A percentile compares a stretch with the other conserved stretches of the same genome.
Evolutionary conservation across 2,113 vertebrate species (phyloP).

Genomic region (Acrocephalus kingi): DNA sequence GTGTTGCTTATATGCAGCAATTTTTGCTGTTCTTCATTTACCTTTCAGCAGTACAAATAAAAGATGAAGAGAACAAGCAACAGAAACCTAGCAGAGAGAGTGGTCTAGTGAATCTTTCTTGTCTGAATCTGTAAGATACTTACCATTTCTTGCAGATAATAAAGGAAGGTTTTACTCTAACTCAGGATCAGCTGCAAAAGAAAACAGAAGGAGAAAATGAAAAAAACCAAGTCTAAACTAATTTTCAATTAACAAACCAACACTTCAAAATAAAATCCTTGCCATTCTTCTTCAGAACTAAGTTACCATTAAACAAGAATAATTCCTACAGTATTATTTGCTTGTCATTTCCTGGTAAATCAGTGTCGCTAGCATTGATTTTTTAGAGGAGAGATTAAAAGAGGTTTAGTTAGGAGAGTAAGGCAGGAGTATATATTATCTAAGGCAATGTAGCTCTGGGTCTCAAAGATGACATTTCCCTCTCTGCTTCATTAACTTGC

Average conservation of each 20-base stretch:
- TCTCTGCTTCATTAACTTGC: conserved; percentile 83
- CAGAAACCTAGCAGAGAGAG: not conserved
- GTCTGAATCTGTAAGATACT: not conserved
- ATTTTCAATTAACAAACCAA: not conserved
- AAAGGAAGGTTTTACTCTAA: not conserved
- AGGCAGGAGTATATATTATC: conserved; percentile 77
- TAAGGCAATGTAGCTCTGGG: conserved; percentile 70
- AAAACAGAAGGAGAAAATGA: not conserved
- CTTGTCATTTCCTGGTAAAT: conserved; percentile 76
- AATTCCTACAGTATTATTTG: conserved; percentile 53
- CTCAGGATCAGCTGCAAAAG: not conserved
- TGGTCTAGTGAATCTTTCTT: not conserved
- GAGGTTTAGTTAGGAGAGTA: conserved; percentile 75
- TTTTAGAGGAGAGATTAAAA: conserved; percentile 75
- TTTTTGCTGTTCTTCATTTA: not conserved
- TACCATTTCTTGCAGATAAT: not conserved
- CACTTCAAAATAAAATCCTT: conserved; percentile 25
- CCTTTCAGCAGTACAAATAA: not conserved
- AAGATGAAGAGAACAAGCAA: not conserved
- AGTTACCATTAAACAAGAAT: conserved; percentile 63
- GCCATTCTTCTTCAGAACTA: conserved; percentile 40
- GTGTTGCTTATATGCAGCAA: not conserved
- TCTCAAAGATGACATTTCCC: conserved; percentile 80
- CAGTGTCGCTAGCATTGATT: conserved; percentile 79
- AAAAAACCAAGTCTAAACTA: not conserved